phyloP scores from a whole-genome alignment of 2,113 vertebrate genomes.

The Hylia prasina region DNA sequence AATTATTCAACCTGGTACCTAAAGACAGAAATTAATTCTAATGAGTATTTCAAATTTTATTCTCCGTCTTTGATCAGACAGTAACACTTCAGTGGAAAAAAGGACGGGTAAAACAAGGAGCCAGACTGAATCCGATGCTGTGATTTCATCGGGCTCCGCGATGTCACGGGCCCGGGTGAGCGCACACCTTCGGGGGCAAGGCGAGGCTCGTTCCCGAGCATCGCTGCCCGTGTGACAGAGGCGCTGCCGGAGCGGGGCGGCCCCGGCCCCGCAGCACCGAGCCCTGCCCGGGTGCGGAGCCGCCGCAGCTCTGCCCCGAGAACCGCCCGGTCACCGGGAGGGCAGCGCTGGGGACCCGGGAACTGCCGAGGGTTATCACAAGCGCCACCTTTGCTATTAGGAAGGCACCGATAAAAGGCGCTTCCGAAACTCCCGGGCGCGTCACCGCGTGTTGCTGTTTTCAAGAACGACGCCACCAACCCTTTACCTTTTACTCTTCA shows the following conservation, averaged over 20 bases:
- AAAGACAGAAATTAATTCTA: not conserved
- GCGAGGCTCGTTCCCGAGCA: fast-evolving
- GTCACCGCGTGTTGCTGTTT: not conserved
- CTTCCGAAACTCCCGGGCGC: not conserved
- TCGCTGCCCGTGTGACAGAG: not conserved
- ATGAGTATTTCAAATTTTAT: fast-evolving
- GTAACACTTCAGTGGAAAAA: fast-evolving
- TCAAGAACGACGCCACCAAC: not conserved
- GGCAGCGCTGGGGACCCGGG: fast-evolving
- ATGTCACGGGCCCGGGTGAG: fast-evolving
- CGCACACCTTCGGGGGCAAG: fast-evolving
- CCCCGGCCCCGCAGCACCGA: not conserved
- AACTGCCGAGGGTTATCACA: fast-evolving
- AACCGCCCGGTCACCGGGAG: fast-evolving
- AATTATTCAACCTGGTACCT: not conserved
- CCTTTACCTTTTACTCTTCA: fast-evolving
- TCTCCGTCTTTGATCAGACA: fast-evolving
- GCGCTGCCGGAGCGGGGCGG: not conserved
- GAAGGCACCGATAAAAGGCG: not conserved
- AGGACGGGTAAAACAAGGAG: fast-evolving
- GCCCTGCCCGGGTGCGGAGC: not conserved
- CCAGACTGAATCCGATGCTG: fast-evolving
- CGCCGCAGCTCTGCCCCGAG: not conserved
- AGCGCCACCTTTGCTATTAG: not conserved
- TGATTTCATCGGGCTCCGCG: fast-evolving